phyloP scores from a whole-genome alignment of 2,797 vertebrate species.

The Gadopsis bispinosus region DNA sequence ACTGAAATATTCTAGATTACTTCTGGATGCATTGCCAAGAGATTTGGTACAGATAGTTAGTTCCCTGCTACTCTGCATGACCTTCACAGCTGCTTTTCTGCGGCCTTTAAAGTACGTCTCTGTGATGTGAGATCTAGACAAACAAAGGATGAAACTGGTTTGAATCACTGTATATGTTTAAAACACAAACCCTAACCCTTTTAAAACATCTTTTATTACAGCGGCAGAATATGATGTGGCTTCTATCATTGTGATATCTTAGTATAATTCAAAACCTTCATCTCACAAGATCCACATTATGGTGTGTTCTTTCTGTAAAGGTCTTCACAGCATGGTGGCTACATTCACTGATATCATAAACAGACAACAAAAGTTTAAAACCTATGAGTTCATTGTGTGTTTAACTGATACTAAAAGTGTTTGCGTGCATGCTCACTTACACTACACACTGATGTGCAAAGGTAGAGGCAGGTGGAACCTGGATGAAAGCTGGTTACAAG shows the following conservation, averaged over 20 bases:
- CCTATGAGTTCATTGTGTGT: not conserved
- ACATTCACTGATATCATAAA: not conserved
- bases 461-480: constrained; percentile 8
- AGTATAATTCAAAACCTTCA: not conserved
- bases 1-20: not conserved
- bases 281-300: not conserved
- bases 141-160: constrained; percentile 21
- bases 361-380: not conserved
- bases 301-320: not conserved
- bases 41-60: not conserved
- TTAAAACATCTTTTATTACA: not conserved
- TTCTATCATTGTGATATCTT: constrained; percentile 2
- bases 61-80: constrained; percentile 4
- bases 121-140: constrained; percentile 28
- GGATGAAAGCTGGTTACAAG: constrained; percentile 23
- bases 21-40: not conserved
- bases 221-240: not conserved
- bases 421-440: not conserved
- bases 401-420: constrained; percentile 9
- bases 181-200: not conserved
- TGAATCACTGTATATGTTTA: not conserved
- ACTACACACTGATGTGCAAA: constrained; percentile 6
- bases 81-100: constrained; percentile 31
- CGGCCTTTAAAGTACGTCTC: constrained; percentile 32
- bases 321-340: not conserved